phyloP scores from a whole-genome alignment of 2,797 vertebrate species.

The Muraenolepis orangiensis region DNA sequence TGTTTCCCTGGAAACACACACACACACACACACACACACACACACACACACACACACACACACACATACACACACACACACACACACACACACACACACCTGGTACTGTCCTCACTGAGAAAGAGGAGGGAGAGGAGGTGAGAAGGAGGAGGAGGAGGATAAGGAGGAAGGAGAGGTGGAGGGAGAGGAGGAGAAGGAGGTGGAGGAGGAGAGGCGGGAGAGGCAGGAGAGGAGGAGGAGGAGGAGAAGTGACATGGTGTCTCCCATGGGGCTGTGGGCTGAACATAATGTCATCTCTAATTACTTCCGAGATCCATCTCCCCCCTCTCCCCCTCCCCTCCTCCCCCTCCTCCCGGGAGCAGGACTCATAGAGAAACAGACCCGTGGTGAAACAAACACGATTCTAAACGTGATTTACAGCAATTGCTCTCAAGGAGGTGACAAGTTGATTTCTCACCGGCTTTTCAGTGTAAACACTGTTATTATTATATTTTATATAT shows the following conservation, averaged over 20 bases:
- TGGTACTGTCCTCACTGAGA: not conserved
- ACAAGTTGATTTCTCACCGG: too few relatives aligned
- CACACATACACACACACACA: slow-evolving; percentile 6
- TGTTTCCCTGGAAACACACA: too few relatives aligned
- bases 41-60: slow-evolving; percentile 9
- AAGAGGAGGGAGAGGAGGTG: not conserved
- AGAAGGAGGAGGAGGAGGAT: too few relatives aligned
- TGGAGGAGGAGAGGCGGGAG: too few relatives aligned
- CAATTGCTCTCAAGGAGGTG: too few relatives aligned
- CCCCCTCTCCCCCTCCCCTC: not conserved
- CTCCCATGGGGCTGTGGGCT: not conserved
- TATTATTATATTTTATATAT: too few relatives aligned
- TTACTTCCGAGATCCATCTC: slow-evolving; percentile 67
- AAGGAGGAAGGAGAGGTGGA: too few relatives aligned
- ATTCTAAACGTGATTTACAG: too few relatives aligned
- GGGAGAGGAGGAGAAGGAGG: too few relatives aligned
- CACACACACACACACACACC: slow-evolving; percentile 5
- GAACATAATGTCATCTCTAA: slow-evolving; percentile 63
- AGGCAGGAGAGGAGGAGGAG: too few relatives aligned
- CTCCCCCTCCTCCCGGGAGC: slow-evolving; percentile 19
- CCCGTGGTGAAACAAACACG: too few relatives aligned
- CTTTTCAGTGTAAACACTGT: too few relatives aligned
- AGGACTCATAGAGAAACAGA: not conserved
- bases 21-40: slow-evolving; percentile 6
- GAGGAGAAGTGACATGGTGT: not conserved